Conservation (phyloP, 2,888 invertebrate genomes). For the Tanaodytes sp. region DNA sequence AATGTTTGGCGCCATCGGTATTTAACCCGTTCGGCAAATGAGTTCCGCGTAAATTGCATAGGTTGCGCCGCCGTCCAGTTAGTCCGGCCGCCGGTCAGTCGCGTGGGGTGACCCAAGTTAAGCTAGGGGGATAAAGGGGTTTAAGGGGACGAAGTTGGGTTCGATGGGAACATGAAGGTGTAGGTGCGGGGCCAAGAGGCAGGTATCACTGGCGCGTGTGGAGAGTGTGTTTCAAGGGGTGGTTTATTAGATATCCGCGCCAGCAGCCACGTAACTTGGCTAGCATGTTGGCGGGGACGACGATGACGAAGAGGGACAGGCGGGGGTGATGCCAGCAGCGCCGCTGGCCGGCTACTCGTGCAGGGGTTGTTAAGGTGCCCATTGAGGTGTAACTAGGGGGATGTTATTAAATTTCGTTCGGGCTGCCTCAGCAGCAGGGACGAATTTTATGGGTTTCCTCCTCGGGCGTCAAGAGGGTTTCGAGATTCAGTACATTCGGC, state of each 20-base stretch:
- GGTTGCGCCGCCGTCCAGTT: conserved; percentile 68
- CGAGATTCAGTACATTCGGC: conserved; percentile 57
- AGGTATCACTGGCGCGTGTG: conserved; percentile 61
- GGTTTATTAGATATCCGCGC: conserved; percentile 71
- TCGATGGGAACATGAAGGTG: too few species aligned
- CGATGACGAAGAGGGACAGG: conserved; percentile 51
- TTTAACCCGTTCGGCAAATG: conserved; percentile 67
- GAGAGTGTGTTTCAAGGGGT: conserved; percentile 64
- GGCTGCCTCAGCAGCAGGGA: conserved; percentile 66
- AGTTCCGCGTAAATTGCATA: conserved; percentile 63
- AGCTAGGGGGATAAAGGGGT: too few species aligned
- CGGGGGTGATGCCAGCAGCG: conserved; percentile 48
- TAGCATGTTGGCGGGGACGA: conserved; percentile 55
- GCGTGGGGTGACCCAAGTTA: conserved; percentile 40
- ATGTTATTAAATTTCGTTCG: conserved; percentile 73
- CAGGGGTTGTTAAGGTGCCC: conserved; percentile 73
- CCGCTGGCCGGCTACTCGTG: conserved; percentile 58
- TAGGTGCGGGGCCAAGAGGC: conserved; percentile 42
- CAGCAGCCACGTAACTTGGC: conserved; percentile 42
- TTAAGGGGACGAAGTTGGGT: too few species aligned
- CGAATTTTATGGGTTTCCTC: conserved; percentile 68
- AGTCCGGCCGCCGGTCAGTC: conserved; percentile 63
- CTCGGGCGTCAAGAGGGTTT: conserved; percentile 59
- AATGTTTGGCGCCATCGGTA: conserved; percentile 57
- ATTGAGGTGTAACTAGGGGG: conserved; percentile 74